These are phyloP conservation scores for Hyperoplus lanceolatus DNA, from an alignment of 2,797 vertebrate species.

Conservation along the genomic window DNA sequence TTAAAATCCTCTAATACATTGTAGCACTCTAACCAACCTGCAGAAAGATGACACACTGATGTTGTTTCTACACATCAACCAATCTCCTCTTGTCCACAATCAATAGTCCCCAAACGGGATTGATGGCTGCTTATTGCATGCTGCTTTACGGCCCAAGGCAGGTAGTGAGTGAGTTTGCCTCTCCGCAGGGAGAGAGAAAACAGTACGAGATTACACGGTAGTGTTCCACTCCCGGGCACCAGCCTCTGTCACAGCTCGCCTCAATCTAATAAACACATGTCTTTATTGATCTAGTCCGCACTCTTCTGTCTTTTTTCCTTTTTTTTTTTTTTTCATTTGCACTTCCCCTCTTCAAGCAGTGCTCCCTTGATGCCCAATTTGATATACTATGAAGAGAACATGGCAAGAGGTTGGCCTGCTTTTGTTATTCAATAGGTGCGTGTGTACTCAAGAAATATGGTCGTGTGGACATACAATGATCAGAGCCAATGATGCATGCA, in stretches of 20 bases:
- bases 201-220: constrained; percentile 67
- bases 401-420: background rate
- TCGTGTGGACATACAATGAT: background rate
- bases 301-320: constrained; percentile 20
- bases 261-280: constrained; percentile 82
- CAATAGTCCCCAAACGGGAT: constrained; percentile 68
- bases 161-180: constrained; percentile 54
- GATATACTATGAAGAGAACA: constrained; percentile 2
- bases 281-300: constrained; percentile 76
- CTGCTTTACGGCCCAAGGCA: constrained; percentile 56
- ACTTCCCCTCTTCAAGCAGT: constrained; percentile 8
- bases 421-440: background rate
- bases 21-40: constrained; percentile 10
- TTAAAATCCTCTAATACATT: constrained; percentile 15
- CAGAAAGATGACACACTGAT: background rate
- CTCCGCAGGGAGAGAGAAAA: constrained; percentile 61
- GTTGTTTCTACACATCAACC: constrained; percentile 40
- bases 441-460: background rate
- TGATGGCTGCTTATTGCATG: constrained; percentile 69
- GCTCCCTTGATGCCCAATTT: background rate
- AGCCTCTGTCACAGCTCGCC: constrained; percentile 55
- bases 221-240: constrained; percentile 72
- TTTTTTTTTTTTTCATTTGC: constrained; percentile 28
- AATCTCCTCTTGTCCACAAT: constrained; percentile 25
- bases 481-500: background rate